Evolutionary conservation across 2,888 invertebrate species (phyloP).

Genomic region (Embidobia sp.): DNA sequence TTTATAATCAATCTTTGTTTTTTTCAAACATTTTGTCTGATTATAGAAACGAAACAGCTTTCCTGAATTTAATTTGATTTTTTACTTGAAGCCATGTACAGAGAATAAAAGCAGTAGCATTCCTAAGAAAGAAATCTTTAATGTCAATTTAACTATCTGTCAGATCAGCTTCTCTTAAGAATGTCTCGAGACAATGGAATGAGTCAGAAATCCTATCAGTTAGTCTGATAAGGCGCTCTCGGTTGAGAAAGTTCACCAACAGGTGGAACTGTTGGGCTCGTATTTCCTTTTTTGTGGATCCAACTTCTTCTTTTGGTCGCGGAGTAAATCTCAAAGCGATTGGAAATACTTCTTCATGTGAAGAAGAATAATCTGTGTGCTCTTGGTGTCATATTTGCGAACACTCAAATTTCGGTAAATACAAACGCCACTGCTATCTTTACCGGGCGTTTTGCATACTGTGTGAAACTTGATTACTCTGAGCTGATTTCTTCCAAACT

Average conservation of each 20-base stretch:
- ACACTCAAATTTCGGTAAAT: conserved; percentile 7
- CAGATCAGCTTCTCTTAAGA: background rate
- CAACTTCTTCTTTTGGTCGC: background rate
- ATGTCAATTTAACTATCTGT: conserved; percentile 13
- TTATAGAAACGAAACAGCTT: background rate
- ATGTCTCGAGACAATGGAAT: conserved; percentile 19
- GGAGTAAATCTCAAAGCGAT: background rate
- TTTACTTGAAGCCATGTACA: conserved; percentile 3
- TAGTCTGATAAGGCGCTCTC: conserved; percentile 12
- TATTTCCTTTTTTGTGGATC: background rate
- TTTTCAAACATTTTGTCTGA: too few relatives aligned
- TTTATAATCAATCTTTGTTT: too few relatives aligned
- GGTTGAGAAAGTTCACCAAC: conserved; percentile 4
- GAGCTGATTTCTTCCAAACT: conserved; percentile 24
- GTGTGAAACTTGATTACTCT: conserved; percentile 16
- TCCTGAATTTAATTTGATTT: conserved; percentile 2
- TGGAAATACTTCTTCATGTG: background rate
- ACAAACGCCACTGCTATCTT: conserved; percentile 3
- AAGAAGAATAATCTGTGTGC: conserved; percentile 7
- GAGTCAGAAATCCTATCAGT: conserved; percentile 15
- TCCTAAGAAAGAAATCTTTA: conserved; percentile 15
- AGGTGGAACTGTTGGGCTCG: conserved; percentile 7
- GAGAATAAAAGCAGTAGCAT: conserved; percentile 5
- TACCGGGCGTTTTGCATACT: conserved; percentile 9
- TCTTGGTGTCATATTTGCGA: conserved; percentile 1